Percentiles rank a stretch among this genome's conserved stretches.
Evolutionary conservation across 1,140 invertebrate genomes (phyloP).

Genomic region (Bombus confusus): DNA sequence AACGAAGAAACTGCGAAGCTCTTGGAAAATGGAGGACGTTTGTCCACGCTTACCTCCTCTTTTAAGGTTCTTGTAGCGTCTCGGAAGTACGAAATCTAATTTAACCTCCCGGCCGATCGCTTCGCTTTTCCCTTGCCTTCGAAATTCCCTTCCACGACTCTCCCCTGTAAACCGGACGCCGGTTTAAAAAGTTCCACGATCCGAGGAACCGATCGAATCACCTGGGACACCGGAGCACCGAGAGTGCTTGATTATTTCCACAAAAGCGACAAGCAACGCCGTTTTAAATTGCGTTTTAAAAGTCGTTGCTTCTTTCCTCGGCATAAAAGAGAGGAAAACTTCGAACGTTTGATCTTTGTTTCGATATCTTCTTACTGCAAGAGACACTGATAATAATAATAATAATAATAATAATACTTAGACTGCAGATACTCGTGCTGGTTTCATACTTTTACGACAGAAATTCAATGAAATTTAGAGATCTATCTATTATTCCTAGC

Average conservation of each 20-base stretch:
- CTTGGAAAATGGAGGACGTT: slow-evolving; percentile 58
- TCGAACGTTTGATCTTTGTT: slow-evolving; percentile 20
- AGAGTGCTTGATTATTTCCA: slow-evolving; percentile 52
- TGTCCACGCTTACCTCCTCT: slow-evolving; percentile 71
- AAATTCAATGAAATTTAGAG: not conserved
- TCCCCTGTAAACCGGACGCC: slow-evolving; percentile 53
- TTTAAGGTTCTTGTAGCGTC: slow-evolving; percentile 64
- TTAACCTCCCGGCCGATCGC: slow-evolving; percentile 59
- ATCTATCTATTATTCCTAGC: not conserved
- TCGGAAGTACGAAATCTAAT: slow-evolving; percentile 73
- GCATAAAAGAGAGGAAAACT: not conserved
- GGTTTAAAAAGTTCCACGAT: slow-evolving; percentile 57
- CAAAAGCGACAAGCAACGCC: slow-evolving; percentile 38
- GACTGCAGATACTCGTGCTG: not conserved
- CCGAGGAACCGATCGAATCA: slow-evolving; percentile 37
- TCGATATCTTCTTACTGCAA: not conserved
- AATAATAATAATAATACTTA: not conserved
- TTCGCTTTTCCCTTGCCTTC: slow-evolving; percentile 41
- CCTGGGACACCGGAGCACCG: slow-evolving; percentile 32
- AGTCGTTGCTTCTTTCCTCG: not conserved
- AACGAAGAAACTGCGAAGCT: slow-evolving; percentile 15
- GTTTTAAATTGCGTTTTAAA: slow-evolving; percentile 38
- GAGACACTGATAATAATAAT: not conserved
- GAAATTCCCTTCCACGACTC: slow-evolving; percentile 36
- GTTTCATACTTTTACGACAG: not conserved